These are phyloP conservation scores for Phalanger gymnotis DNA, from an alignment of 2,797 vertebrate species.

Conservation along the genomic window DNA sequence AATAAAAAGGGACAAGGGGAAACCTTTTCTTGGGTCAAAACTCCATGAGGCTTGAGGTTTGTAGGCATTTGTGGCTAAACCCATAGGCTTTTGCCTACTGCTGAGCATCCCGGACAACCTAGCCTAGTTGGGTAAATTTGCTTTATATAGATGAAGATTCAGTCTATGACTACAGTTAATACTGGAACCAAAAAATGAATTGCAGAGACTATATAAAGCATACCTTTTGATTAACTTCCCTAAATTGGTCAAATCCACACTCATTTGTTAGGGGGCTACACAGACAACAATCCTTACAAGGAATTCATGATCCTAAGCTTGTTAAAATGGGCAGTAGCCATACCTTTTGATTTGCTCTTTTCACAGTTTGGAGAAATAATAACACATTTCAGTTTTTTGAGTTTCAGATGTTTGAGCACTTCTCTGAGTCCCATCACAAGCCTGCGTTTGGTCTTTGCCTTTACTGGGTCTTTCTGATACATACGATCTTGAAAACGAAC, in stretches of 20 bases:
- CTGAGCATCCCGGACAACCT: background rate
- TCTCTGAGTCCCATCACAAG: constrained; percentile 97
- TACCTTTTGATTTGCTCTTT: constrained; percentile 97
- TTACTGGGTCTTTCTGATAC: constrained; percentile 98
- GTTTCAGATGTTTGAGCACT: constrained; percentile 96
- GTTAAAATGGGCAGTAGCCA: background rate
- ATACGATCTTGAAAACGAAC: constrained; percentile 98
- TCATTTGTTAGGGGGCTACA: background rate
- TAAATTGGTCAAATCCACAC: background rate
- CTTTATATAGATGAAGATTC: background rate
- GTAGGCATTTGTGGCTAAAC: background rate
- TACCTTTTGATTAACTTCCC: background rate
- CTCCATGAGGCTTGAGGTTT: background rate
- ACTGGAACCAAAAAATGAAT: background rate
- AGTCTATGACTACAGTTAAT: background rate
- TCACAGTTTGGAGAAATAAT: constrained; percentile 99
- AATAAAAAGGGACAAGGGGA: too few species aligned
- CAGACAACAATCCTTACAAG: background rate
- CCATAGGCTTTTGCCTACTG: background rate
- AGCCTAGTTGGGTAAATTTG: background rate
- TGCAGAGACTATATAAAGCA: background rate
- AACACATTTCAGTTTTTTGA: constrained; percentile 95
- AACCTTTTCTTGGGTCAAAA: background rate
- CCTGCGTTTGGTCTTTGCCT: constrained; percentile 96
- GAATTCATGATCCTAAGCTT: background rate